Base-by-base conservation (phyloP, 2,888 invertebrate species). In the Idaea dimidiata region DNA sequence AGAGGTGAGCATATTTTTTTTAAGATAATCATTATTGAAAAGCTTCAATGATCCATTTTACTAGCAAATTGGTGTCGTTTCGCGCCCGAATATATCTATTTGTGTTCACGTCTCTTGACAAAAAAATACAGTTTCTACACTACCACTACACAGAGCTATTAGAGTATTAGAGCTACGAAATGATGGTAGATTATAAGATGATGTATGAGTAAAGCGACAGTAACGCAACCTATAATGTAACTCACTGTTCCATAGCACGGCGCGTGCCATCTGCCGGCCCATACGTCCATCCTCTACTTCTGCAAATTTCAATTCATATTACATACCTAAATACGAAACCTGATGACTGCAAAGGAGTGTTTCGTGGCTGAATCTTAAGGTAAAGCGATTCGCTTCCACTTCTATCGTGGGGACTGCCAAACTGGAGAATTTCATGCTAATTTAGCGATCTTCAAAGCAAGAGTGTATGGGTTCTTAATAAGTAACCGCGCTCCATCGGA, bases 221-320 rank as follows among this genome's bases (percentile, higher is more conserved):
- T 78, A 82, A 69, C 68, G 78, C 76, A 81, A 82, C 81, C 78
- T 79, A 80, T 60, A 67, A 74, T 77, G 73, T 65, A 81, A 94
- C 96, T 96, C 94, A 96, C 97, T 96, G 93, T 96, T 96, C 96
- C 97, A 97, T 74, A 97, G 94, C 80, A 97, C 96, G 83, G 96
- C 96, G 80, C 96, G 94, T 73, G 94, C 94, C 93, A 96, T 95
- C 86, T 96, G 96, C 83, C 95, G 95, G 83, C 95, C 95, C 93
- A 96, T 95, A 81, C 96, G 95, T 82, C 95, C 95, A 88, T 97
- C 97, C 86, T 97, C 96, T 84, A 95, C 94, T 87, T 95, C 96
- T 96, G 93, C 63, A 90, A 91, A 85, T 56, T 55, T 60, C 66
- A 63, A 65, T 61, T 60, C 58, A 57, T 53, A 56, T 54, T 56